A percentile compares a stretch with the other conserved stretches of the same genome.
phyloP scores from a whole-genome alignment of 2,113 vertebrate species.

The Hipposideros armiger region DNA sequence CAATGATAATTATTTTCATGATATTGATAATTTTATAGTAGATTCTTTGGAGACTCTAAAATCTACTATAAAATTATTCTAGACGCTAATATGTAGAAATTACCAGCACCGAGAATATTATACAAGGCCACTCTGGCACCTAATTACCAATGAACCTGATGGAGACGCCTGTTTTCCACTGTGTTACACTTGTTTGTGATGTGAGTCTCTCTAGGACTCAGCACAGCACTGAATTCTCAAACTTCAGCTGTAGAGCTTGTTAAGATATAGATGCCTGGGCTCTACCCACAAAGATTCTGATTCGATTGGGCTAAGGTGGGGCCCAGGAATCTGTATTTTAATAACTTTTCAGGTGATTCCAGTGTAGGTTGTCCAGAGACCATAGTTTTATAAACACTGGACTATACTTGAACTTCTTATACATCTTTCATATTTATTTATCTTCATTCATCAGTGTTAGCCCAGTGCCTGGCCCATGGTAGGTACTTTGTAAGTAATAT shows the following conservation, averaged over 20 bases:
- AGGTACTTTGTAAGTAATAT: neutral
- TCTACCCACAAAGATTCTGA: neutral
- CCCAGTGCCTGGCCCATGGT: neutral
- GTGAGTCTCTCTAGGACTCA: neutral
- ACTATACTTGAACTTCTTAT: neutral
- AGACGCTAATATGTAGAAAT: conserved; percentile 9
- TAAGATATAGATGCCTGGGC: neutral
- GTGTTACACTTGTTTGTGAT: neutral
- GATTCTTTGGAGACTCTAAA: neutral
- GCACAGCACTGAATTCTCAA: neutral
- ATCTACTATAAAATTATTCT: neutral
- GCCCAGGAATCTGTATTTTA: neutral
- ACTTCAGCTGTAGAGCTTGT: neutral
- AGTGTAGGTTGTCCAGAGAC: neutral
- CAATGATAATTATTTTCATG: conserved; percentile 41
- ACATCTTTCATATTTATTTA: neutral
- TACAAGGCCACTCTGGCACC: neutral
- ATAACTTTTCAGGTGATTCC: neutral
- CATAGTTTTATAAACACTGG: neutral
- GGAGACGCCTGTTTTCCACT: neutral
- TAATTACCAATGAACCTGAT: neutral
- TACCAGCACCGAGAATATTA: neutral
- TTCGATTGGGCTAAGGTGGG: neutral
- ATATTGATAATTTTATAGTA: conserved; percentile 37
- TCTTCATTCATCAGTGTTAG: neutral